Percentiles rank a stretch among this genome's conserved stretches.
Conservation (phyloP, 2,888 invertebrate genomes). For the Lycocerus yunnanus region DNA sequence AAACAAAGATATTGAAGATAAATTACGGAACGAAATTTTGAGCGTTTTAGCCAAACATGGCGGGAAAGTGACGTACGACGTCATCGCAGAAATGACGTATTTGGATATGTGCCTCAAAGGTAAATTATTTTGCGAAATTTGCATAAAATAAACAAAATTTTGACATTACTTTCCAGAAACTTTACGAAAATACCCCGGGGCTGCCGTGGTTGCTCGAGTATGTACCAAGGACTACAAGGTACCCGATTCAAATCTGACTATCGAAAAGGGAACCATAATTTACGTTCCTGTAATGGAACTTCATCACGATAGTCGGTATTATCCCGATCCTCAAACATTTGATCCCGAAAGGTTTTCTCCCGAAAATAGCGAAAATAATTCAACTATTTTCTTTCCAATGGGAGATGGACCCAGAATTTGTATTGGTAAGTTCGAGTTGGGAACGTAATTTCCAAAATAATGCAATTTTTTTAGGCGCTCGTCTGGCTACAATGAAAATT, state of each 20-base stretch:
- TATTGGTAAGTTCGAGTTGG: constrained; percentile 52
- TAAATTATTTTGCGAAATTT: constrained; percentile 31
- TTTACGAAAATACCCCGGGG: constrained; percentile 41
- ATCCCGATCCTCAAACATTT: constrained; percentile 64
- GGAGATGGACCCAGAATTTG: constrained; percentile 64
- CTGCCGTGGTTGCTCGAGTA: constrained; percentile 38
- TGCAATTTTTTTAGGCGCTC: background rate
- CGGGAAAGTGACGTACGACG: constrained; percentile 55
- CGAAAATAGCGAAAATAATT: constrained; percentile 56
- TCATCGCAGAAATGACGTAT: constrained; percentile 56
- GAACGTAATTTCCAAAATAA: background rate
- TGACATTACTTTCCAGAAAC: background rate
- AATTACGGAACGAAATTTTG: constrained; percentile 52
- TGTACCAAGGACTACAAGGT: constrained; percentile 41
- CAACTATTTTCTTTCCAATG: constrained; percentile 61
- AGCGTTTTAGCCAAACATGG: constrained; percentile 48
- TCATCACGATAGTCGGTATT: constrained; percentile 43
- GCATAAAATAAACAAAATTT: background rate
- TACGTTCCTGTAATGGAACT: constrained; percentile 40
- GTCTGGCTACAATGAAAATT: background rate
- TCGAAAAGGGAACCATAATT: constrained; percentile 38
- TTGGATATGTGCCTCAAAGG: constrained; percentile 54
- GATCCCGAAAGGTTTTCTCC: constrained; percentile 64
- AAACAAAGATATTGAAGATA: constrained; percentile 55
- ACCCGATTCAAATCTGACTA: constrained; percentile 36